phyloP scores from a whole-genome alignment of 1,140 invertebrate genomes.

The Caenorhabditis brenneri region DNA sequence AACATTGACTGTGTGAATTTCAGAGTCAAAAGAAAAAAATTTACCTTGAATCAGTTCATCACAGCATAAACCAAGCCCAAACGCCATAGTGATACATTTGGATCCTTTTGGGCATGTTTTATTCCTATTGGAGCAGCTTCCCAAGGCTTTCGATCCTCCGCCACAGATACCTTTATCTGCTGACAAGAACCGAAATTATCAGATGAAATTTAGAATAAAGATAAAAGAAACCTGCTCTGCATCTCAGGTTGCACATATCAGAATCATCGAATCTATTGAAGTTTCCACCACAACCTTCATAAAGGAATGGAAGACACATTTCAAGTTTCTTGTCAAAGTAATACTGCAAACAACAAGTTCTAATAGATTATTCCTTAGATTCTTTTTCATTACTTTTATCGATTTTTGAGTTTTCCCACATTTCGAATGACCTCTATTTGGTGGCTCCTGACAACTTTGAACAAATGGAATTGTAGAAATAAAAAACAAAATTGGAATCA shows the following conservation, averaged over 20 bases:
- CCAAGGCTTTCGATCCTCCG: constrained; percentile 2
- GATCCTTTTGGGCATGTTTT: constrained; percentile 27
- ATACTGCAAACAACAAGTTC: too few relatives aligned
- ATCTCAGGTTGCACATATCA: constrained; percentile 8
- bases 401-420: not conserved
- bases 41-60: not conserved
- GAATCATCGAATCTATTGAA: not conserved
- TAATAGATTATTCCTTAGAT: too few relatives aligned
- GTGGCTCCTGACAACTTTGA: not conserved
- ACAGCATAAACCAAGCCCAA: constrained; percentile 20
- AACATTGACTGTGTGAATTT: too few relatives aligned
- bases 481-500: not conserved
- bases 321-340: constrained; percentile 17
- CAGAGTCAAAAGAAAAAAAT: not conserved
- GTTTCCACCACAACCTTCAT: constrained; percentile 11
- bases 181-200: not conserved
- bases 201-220: not conserved
- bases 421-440: not conserved
- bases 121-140: not conserved
- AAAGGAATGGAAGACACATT: constrained; percentile 29
- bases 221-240: constrained; percentile 1
- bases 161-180: constrained; percentile 33
- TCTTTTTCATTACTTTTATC: not conserved
- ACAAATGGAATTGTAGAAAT: not conserved
- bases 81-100: constrained; percentile 17